Base-by-base conservation (phyloP, 2,113 vertebrate species). In the Etheostoma spectabile region DNA sequence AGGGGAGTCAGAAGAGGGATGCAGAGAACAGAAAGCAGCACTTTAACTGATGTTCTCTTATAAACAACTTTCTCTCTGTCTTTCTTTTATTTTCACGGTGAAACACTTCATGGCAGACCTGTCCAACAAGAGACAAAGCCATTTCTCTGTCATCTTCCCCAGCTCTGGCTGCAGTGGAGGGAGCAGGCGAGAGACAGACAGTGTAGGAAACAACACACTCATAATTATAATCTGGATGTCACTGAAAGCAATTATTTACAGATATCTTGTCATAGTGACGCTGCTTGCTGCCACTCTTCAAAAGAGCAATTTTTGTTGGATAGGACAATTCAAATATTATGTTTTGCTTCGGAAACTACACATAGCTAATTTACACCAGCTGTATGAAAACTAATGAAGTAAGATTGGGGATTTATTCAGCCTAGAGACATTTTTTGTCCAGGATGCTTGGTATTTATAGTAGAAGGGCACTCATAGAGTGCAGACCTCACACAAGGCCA, bases 21-120 rank as follows among this genome's bases (percentile, higher is more conserved):
- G 70, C 61, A 45, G 52, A 66, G 69, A 86, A 85, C 63, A 88
- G 78, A 85, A 68, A 75, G 71, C 79, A 82, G 77, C 75, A 70
- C 74, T 87, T 79, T 89, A 90, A 90, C 82, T 77, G 88, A 92
- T 93, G 90, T 86, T 89, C 79, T 71, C 73, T 83, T 76, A 89
- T 82, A 86, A 90, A 86, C 84, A 83, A 86, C 78, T 82, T 79
- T 85, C 74, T 83, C 33, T 11, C 83, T 66, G 60, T 80, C 82
- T 73, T 49, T 84, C 82, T 86, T 74, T 86, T 60, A 75, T 84
- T 85, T 65, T 79, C 56, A 35, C 18, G 76, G 60, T 75, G 74
- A 86, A 79, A 85, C 81, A 80, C 77, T 77, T 88, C 68, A 79
- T 65, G 71, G 63, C 85, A 46, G 75, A 77, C 73, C 71, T 70